Base-by-base conservation (phyloP, 2,113 vertebrate species). In the Thalassoma bifasciatum region DNA sequence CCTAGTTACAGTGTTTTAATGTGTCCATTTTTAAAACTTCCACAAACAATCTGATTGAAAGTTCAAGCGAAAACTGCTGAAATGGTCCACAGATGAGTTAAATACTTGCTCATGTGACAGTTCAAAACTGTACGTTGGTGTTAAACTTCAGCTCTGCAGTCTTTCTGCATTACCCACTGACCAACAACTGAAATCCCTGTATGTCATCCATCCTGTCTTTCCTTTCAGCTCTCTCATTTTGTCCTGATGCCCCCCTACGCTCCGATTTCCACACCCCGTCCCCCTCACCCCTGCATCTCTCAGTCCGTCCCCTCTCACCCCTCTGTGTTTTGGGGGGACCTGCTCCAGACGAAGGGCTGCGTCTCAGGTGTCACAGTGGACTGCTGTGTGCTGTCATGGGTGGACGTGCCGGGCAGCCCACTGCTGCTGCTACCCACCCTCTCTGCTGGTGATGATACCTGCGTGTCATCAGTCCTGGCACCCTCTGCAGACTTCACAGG, bases 401-500 rank as follows among this genome's bases (percentile, higher is more conserved):
- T 79, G 70, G 64, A 80, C 21, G 58, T 69, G 75, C 65, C 12
- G 47, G 59, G 40, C 58, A 57, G 46, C 72, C 58, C 56, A 24
- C 53, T 26, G 26, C 53, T 77, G n/a, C 66, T 69, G 64, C 66
- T 44, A 34, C 57, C 57, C 51, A 69, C 73, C 61, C 75, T 76
- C 79, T 73, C 71, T 59, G 78, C 72, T 79, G 82, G 74, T 54
- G 75, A 79, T 73, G 81, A 79, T 83, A 82, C 89, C 85, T 86
- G 63, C 14, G 26, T 88, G 87, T 88, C 86, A 92, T 80, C 84
- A 83, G 81, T 81, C 84, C 75, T 89, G 87, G 85, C 84, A 72
- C 81, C 51, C 75, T 70, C 61, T 66, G 66, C 75, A 75, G 83
- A 90, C 88, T 90, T 93, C 90, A 92, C 88, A 75, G 91, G 90